These are phyloP conservation scores for Caenorhabditis afra DNA, from an alignment of 2,888 invertebrate species.

Conservation along the genomic window DNA sequence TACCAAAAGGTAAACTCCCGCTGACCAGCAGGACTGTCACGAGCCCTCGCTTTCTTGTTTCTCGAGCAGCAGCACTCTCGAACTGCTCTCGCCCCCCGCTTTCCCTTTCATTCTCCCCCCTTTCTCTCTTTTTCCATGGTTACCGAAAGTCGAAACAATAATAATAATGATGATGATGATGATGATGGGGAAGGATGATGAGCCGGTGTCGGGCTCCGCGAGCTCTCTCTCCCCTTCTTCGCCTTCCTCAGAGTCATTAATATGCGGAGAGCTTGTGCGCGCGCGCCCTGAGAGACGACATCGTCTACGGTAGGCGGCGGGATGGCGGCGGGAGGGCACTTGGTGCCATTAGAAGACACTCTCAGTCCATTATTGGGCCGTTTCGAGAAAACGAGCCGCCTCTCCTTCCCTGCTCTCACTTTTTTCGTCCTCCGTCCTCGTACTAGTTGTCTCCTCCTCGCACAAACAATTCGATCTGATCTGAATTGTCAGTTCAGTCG, in stretches of 20 bases:
- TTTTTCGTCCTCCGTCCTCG: not conserved
- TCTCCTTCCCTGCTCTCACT: not conserved
- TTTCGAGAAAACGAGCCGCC: not conserved
- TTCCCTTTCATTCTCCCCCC: not conserved
- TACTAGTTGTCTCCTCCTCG: not conserved
- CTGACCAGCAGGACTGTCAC: conserved; percentile 45
- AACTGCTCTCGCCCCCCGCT: not conserved
- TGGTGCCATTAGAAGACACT: conserved; percentile 6
- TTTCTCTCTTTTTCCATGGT: conserved; percentile 35
- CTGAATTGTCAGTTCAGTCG: not conserved
- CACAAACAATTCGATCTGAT: not conserved
- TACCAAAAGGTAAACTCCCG: conserved; percentile 53
- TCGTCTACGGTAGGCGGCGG: conserved; percentile 29
- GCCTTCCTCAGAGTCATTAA: conserved; percentile 18
- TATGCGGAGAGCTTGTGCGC: conserved; percentile 9
- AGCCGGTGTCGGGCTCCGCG: not conserved
- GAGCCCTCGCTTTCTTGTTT: conserved; percentile 20
- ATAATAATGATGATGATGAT: conserved; percentile 21
- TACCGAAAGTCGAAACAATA: conserved; percentile 27
- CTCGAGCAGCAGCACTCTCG: conserved; percentile 6
- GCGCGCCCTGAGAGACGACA: conserved; percentile 17
- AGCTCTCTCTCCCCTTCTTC: too few species aligned
- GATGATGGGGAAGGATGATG: conserved; percentile 14
- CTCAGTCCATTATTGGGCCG: conserved; percentile 12
- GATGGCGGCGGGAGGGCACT: too few species aligned